These are phyloP conservation scores for Drosophila macrospina DNA, from an alignment of 2,888 invertebrate genomes.

Conservation along the genomic window DNA sequence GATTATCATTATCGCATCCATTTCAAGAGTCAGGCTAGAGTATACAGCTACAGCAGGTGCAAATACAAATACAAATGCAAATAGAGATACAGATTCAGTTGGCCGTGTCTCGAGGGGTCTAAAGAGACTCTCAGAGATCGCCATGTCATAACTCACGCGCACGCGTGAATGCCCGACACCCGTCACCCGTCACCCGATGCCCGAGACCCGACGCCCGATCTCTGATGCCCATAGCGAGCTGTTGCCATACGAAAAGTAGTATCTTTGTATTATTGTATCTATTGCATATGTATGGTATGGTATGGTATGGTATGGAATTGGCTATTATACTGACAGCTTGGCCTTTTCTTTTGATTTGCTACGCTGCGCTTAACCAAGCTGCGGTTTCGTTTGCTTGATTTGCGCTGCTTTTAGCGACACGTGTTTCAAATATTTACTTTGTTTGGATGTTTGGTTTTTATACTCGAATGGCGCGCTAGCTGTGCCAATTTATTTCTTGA, in stretches of 20 bases:
- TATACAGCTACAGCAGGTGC: constrained; percentile 6
- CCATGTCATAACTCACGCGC: constrained; percentile 71
- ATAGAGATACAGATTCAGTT: neutral
- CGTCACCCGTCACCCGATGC: constrained; percentile 4
- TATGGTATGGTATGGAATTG: too few relatives aligned
- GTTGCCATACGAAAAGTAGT: constrained; percentile 47
- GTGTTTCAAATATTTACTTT: constrained; percentile 74
- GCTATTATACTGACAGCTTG: constrained; percentile 33
- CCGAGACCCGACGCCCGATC: neutral
- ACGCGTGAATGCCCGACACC: constrained; percentile 55
- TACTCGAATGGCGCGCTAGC: constrained; percentile 33
- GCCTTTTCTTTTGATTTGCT: constrained; percentile 53
- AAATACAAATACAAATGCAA: neutral
- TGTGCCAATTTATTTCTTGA: constrained; percentile 75
- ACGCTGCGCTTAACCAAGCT: constrained; percentile 32
- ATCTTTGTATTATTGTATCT: constrained; percentile 38
- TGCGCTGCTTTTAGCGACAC: constrained; percentile 67
- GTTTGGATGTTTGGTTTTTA: constrained; percentile 39
- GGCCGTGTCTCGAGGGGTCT: neutral
- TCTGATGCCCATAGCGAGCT: constrained; percentile 10
- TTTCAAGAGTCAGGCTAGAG: constrained; percentile 28
- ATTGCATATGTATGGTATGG: constrained; percentile 44
- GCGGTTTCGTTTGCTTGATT: constrained; percentile 55
- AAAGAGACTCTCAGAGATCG: constrained; percentile 22
- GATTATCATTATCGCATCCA: constrained; percentile 39